Evolutionary conservation across 2,113 vertebrate species (phyloP), one percentile per base, ranked within the genome.

Genomic region (Mystacornis crossleyi): DNA sequence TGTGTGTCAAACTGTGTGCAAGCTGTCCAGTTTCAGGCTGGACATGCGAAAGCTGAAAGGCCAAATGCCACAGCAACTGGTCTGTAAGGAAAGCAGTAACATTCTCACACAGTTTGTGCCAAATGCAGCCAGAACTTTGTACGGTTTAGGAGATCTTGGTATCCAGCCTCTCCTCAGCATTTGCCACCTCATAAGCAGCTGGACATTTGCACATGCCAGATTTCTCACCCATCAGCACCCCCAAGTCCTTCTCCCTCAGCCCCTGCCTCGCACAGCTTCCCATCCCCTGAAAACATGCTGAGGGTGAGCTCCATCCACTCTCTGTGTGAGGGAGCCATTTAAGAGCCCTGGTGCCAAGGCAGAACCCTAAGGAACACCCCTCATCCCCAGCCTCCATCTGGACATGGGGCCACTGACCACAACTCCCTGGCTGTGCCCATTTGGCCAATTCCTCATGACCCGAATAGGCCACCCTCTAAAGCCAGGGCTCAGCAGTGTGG

Each of bases 251-350:
- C 12, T 33, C 33, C 45, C 26, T 83, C 57, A 54, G 28, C 26
- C 28, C 12, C 36, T 61, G 15, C 19, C 20, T 12, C 0, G 0
- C 36, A 25, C 65, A 42, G 12, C 33, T 25, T 60, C 25, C 31
- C 5, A 3, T 34, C 2, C 8, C 20, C 13, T 62, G 14, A 18
- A 38, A 62, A 21, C 7, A 0, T 54, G 26, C 14, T 33, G 38
- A 45, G 13, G 13, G 26, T 8, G 20, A 62, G 5, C 26, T 36
- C 38, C 20, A 26, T 19, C 20, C 20, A 9, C 12, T 18, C 45
- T 42, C 54, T 53, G 5, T 31, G 25, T 51, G 25, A 13, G 16
- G 25, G 19, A 53, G 47, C 4, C 10, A 16, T 20, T 36, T 2
- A 53, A 43, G 55, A 51, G 20, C 10, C n/a, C 20, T 0, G 0